phyloP scores from a whole-genome alignment of 2,888 invertebrate genomes.

The Sialis fuliginosa region DNA sequence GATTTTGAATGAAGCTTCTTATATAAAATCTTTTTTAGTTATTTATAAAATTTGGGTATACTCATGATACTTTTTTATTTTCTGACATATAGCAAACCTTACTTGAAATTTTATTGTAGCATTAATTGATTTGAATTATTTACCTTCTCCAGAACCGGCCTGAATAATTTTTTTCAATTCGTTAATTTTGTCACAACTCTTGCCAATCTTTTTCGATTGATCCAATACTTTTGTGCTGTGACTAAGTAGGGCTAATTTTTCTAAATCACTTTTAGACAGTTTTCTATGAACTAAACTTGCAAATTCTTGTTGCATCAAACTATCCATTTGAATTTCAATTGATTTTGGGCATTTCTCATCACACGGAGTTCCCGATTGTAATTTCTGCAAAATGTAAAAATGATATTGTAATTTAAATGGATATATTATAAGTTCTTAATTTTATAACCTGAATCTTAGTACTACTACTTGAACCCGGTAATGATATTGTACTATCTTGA shows the following conservation, averaged over 20 bases:
- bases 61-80: no score
- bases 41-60: no score
- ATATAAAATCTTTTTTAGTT: no score
- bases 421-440: background rate
- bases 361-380: background rate
- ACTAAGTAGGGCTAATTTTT: constrained; percentile 19
- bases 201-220: constrained; percentile 26
- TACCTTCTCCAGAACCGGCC: background rate
- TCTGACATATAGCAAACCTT: no score
- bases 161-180: constrained; percentile 4
- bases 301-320: constrained; percentile 3
- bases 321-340: constrained; percentile 3
- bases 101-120: no score
- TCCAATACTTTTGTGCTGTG: constrained; percentile 18
- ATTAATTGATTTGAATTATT: no score
- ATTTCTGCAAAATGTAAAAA: background rate
- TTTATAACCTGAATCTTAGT: background rate
- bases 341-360: constrained; percentile 3
- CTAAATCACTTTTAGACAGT: constrained; percentile 21
- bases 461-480: background rate
- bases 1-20: no score
- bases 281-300: constrained; percentile 14
- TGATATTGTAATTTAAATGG: background rate
- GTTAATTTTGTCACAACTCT: constrained; percentile 26
- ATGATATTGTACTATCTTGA: background rate